These are phyloP conservation scores for Hybognathus amarus DNA, from an alignment of 2,797 vertebrate genomes.

Conservation along the genomic window DNA sequence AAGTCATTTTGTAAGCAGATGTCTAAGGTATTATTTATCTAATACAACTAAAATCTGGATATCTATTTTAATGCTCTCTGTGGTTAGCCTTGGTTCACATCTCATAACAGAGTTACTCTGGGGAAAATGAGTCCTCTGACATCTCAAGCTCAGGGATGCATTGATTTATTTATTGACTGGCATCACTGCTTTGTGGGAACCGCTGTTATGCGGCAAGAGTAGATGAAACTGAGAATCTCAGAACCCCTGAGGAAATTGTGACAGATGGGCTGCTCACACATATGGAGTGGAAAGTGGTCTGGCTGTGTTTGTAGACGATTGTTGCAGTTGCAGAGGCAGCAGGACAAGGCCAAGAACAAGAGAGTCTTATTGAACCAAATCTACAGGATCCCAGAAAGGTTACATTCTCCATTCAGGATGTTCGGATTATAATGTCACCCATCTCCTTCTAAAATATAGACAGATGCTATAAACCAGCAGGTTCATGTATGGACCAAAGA, in stretches of 20 bases:
- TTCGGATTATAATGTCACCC: background rate
- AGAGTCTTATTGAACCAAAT: background rate
- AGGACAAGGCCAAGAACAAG: background rate
- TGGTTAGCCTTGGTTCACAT: conserved; percentile 21
- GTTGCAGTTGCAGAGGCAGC: conserved; percentile 6
- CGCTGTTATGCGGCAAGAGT: conserved; percentile 24
- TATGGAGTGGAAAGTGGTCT: conserved; percentile 40
- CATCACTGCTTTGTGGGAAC: conserved; percentile 27
- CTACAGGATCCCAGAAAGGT: background rate
- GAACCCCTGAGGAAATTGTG: conserved; percentile 44
- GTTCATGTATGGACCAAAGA: background rate
- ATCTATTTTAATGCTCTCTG: conserved; percentile 36
- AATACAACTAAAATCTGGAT: conserved; percentile 14
- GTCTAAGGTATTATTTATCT: conserved; percentile 14
- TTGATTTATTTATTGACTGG: conserved; percentile 53
- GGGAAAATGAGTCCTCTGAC: background rate
- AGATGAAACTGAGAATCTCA: conserved; percentile 41
- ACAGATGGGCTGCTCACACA: conserved; percentile 40
- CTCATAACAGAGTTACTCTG: conserved; percentile 23
- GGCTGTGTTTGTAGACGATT: conserved; percentile 22
- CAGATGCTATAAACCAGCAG: background rate
- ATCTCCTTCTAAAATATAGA: background rate
- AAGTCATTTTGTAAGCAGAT: conserved; percentile 25
- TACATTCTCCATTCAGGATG: background rate
- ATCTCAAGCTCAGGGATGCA: conserved; percentile 27